phyloP scores from a whole-genome alignment of 2,888 invertebrate species.

The Aleiodes alternator region DNA sequence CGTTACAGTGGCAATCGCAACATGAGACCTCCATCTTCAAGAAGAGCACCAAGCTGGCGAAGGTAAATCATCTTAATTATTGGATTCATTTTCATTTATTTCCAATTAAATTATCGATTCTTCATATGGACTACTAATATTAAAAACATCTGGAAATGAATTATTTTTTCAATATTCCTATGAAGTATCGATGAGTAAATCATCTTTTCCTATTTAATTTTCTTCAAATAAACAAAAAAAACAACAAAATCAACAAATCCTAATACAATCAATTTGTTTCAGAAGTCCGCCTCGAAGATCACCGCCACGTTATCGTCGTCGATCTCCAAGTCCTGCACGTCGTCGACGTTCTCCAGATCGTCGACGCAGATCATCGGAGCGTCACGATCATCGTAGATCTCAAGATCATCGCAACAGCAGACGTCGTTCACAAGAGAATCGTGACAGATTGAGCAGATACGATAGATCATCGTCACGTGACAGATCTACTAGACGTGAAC shows the following conservation, averaged over 20 bases:
- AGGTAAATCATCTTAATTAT: slow-evolving; percentile 61
- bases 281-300: slow-evolving; percentile 71
- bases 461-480: slow-evolving; percentile 73
- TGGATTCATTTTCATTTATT: not conserved
- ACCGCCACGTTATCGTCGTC: slow-evolving; percentile 70
- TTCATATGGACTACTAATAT: no score
- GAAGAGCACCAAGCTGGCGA: slow-evolving; percentile 71
- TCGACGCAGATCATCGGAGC: slow-evolving; percentile 70
- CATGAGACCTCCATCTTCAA: slow-evolving; percentile 73
- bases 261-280: slow-evolving; percentile 20
- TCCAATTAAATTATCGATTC: not conserved
- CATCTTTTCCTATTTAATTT: not conserved
- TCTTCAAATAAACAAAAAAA: not conserved
- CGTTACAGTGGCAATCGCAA: slow-evolving; percentile 70
- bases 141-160: not conserved
- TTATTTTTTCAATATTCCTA: not conserved
- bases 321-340: slow-evolving; percentile 71
- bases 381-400: slow-evolving; percentile 69
- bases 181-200: no score
- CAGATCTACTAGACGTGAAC: slow-evolving; percentile 70
- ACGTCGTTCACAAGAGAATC: slow-evolving; percentile 69
- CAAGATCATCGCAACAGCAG: slow-evolving; percentile 69
- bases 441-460: slow-evolving; percentile 69
- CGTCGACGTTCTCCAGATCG: slow-evolving; percentile 70
- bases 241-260: not conserved